Evolutionary conservation across 2,797 vertebrate genomes (phyloP).

Genomic region (Aselliscus stoliczkanus): DNA sequence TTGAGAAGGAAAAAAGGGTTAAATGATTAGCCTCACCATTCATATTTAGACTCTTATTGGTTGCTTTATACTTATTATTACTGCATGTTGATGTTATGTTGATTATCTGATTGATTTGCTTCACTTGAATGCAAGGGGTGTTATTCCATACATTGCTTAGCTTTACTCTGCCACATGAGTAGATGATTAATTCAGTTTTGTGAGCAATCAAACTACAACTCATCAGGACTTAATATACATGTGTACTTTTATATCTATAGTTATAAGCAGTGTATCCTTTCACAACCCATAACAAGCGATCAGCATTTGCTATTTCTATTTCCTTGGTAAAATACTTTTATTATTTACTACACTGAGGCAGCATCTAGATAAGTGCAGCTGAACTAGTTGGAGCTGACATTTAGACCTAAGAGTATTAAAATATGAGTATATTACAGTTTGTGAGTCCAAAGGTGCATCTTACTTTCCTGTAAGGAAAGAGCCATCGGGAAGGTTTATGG

Average conservation of each 20-base stretch:
- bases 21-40: conserved; percentile 28
- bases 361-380: conserved; percentile 39
- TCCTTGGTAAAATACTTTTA: conserved; percentile 64
- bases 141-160: conserved; percentile 65
- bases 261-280: conserved; percentile 34
- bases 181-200: conserved; percentile 59
- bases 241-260: background rate
- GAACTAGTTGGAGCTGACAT: conserved; percentile 60
- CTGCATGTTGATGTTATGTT: conserved; percentile 60
- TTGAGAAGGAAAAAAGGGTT: background rate
- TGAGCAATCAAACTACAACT: conserved; percentile 54
- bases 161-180: conserved; percentile 31
- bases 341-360: conserved; percentile 60
- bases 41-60: conserved; percentile 40
- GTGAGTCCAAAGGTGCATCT: background rate
- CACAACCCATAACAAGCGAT: conserved; percentile 47
- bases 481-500: background rate
- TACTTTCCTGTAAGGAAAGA: background rate
- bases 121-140: conserved; percentile 72
- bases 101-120: conserved; percentile 69
- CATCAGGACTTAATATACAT: conserved; percentile 40
- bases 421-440: background rate
- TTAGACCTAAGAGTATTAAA: conserved; percentile 50
- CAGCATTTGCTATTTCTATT: conserved; percentile 69
- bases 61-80: conserved; percentile 46